phyloP scores from a whole-genome alignment of 2,888 invertebrate species.

The Crematogaster levior region DNA sequence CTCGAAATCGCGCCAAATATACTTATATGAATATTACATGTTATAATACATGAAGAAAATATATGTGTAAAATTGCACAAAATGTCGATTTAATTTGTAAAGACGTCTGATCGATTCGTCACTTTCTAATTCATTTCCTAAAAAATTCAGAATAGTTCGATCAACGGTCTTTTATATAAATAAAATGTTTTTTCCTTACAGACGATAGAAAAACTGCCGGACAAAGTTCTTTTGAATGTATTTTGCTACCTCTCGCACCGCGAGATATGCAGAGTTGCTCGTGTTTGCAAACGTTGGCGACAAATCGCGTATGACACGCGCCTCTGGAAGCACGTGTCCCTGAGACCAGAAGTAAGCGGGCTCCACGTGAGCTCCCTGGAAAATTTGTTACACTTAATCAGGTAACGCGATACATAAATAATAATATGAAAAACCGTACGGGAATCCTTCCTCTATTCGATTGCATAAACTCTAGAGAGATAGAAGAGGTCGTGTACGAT shows the following conservation, averaged over 20 bases:
- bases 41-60: background rate
- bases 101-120: background rate
- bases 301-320: conserved; percentile 97
- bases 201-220: conserved; percentile 98
- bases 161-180: background rate
- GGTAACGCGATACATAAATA: conserved; percentile 80
- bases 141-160: background rate
- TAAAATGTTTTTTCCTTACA: conserved; percentile 84
- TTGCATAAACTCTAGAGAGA: background rate
- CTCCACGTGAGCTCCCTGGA: conserved; percentile 96
- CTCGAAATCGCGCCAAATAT: conserved; percentile 10
- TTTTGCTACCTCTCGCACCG: conserved; percentile 97
- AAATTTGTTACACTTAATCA: conserved; percentile 94
- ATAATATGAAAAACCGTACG: background rate
- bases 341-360: conserved; percentile 98
- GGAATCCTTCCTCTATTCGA: background rate
- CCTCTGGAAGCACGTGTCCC: conserved; percentile 98
- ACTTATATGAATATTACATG: background rate
- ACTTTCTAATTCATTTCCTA: background rate
- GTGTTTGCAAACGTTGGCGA: conserved; percentile 98
- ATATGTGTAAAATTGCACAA: background rate
- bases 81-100: background rate
- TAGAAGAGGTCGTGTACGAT: background rate
- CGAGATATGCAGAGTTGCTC: conserved; percentile 97
- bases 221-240: conserved; percentile 97